These are phyloP conservation scores for Reinhardtius hippoglossoides DNA, from an alignment of 2,113 vertebrate genomes.

Conservation along the genomic window DNA sequence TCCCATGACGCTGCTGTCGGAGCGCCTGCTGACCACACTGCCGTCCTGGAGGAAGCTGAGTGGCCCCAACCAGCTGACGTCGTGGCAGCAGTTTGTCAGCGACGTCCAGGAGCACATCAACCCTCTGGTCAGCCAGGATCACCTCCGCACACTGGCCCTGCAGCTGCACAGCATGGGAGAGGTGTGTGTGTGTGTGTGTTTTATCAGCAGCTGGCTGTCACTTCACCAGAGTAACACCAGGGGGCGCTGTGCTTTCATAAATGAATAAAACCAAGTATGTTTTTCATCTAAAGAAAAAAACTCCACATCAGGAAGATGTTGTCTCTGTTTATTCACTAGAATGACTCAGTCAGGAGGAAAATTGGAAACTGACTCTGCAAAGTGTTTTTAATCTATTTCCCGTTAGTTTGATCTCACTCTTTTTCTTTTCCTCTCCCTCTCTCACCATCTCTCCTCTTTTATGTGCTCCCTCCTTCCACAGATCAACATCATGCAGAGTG, in stretches of 20 bases:
- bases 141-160: slow-evolving; percentile 87
- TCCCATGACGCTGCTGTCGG: slow-evolving; percentile 89
- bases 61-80: slow-evolving; percentile 96
- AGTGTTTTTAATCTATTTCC: too few relatives aligned
- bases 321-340: background rate
- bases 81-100: slow-evolving; percentile 93
- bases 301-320: too few relatives aligned
- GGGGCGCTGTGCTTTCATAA: background rate
- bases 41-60: slow-evolving; percentile 94
- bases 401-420: background rate
- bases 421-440: background rate
- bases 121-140: slow-evolving; percentile 92
- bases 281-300: background rate
- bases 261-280: background rate
- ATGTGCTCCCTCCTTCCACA: slow-evolving; percentile 60
- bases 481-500: slow-evolving; percentile 99
- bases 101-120: slow-evolving; percentile 97
- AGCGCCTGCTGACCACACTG: slow-evolving; percentile 90
- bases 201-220: background rate
- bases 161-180: slow-evolving; percentile 97
- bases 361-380: too few relatives aligned
- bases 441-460: background rate
- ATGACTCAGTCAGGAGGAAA: background rate
- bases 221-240: slow-evolving; percentile 32
- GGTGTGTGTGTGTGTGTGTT: slow-evolving; percentile 71